These are phyloP conservation scores for Eulemur albifrons DNA, from an alignment of 2,797 vertebrate species.

Conservation along the genomic window DNA sequence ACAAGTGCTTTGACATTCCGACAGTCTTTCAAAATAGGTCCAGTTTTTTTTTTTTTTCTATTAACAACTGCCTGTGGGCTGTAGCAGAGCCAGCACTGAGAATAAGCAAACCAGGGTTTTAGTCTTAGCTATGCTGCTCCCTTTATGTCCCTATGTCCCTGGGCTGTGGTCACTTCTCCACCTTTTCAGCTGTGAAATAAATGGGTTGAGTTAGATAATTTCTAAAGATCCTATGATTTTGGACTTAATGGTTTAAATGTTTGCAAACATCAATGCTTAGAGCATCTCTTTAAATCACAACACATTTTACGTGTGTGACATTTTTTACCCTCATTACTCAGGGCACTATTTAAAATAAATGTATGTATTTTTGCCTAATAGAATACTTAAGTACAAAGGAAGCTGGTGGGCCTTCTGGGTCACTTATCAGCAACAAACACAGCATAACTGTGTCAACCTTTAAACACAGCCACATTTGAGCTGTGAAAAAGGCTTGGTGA, in stretches of 20 bases:
- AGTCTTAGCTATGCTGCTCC: background rate
- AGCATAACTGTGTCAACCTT: background rate
- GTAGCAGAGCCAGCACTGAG: background rate
- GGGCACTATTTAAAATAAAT: background rate
- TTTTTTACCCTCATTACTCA: background rate
- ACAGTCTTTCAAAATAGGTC: background rate
- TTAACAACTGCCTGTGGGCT: background rate
- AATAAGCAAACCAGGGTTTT: background rate
- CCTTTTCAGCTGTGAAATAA: background rate
- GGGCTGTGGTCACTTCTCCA: background rate
- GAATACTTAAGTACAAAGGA: background rate
- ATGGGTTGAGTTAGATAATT: background rate
- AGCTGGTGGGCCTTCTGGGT: background rate
- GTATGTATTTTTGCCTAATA: background rate
- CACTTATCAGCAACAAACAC: background rate
- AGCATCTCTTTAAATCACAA: background rate
- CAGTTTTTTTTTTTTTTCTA: background rate
- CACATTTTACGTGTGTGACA: background rate
- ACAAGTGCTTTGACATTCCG: constrained; percentile 38
- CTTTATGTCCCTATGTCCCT: background rate
- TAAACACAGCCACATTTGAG: background rate
- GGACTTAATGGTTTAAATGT: background rate
- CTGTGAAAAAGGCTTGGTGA: background rate
- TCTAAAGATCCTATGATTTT: background rate
- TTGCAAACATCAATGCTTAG: background rate